Base-by-base conservation (phyloP, 1,140 invertebrate genomes). In the Papilio helenus region DNA sequence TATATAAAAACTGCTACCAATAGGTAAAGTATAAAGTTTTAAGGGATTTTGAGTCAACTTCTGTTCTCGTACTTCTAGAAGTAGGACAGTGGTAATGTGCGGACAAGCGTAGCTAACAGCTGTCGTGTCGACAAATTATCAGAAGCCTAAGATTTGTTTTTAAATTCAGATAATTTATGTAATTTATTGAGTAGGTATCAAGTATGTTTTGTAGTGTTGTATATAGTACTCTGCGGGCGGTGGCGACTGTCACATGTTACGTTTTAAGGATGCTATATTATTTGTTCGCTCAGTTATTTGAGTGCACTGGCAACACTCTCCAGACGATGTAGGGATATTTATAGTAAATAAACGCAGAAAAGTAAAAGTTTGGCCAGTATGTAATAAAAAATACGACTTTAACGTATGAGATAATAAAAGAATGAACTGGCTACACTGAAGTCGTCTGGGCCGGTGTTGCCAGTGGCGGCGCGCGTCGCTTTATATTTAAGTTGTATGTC, bases 161-260 rank as follows among this genome's bases (percentile, higher is more conserved):
- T 89, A 89, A 92, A 92, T 93, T 92, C 91, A 94, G 89, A 94
- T 94, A 89, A 92, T 93, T 93, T 94, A 93, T 93, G 89, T 94
- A 93, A 93, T 89, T 93, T 94, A 94, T 93, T 93, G 87, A 89
- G 84, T 94, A 92, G 91, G 91, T 92, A 90, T 87, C 83, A 80
- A 84, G 84, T 89, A 87, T 87, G 85, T 85, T 86, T 87, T 91
- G 88, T 89, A 88, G 86, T 93, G 88, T 92, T 93, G 88, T 92
- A 92, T 83, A 71, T 83, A 79, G 84, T 84, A 83, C 61, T 85
- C 82, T 85, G 86, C 87, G 86, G 86, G 87, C 86, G 83, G 84
- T 80, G 80, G 72, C 71, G 74, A 79, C 68, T 84, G 86, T 89
- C 88, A 85, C 84, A 84, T 84, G 82, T 85, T 86, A 84, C 76